Conservation (phyloP, 1,140 invertebrate species). For the Drosophila takahashii region DNA sequence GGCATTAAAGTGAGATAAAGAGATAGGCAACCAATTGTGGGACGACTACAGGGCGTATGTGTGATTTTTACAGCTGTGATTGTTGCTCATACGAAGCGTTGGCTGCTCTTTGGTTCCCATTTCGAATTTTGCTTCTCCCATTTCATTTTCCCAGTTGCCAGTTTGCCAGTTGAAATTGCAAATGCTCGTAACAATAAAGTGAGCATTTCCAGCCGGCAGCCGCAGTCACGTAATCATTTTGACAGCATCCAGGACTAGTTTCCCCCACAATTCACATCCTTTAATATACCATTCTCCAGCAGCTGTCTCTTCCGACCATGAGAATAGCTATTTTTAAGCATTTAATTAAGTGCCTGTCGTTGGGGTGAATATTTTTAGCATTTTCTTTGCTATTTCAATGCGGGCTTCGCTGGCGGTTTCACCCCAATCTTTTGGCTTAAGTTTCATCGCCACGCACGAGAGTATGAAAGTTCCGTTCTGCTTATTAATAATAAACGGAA, state of each 20-base stretch:
- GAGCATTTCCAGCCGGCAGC: constrained; percentile 35
- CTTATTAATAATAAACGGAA: constrained; percentile 56
- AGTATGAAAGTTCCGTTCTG: constrained; percentile 6
- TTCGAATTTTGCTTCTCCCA: constrained; percentile 11
- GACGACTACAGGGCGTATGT: constrained; percentile 52
- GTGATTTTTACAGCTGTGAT: constrained; percentile 66
- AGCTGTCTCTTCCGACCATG: constrained; percentile 20
- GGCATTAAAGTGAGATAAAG: constrained; percentile 53
- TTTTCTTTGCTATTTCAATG: constrained; percentile 24
- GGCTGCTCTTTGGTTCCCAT: constrained; percentile 8
- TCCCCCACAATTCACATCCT: constrained; percentile 1
- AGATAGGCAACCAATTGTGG: constrained; percentile 39
- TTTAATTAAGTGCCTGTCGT: constrained; percentile 43
- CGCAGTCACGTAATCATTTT: constrained; percentile 68
- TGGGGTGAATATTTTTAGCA: constrained; percentile 34
- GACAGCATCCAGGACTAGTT: constrained; percentile 39
- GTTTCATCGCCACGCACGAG: not conserved
- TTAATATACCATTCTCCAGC: constrained; percentile 18
- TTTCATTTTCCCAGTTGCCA: constrained; percentile 21
- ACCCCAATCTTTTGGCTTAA: constrained; percentile 3
- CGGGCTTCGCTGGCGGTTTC: not conserved
- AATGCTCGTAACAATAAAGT: constrained; percentile 62
- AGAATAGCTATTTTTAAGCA: constrained; percentile 52
- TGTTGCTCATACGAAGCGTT: constrained; percentile 64
- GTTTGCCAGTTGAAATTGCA: constrained; percentile 56